Evolutionary conservation across 2,113 vertebrate genomes (phyloP).

Genomic region (Hyperopisus bebe): DNA sequence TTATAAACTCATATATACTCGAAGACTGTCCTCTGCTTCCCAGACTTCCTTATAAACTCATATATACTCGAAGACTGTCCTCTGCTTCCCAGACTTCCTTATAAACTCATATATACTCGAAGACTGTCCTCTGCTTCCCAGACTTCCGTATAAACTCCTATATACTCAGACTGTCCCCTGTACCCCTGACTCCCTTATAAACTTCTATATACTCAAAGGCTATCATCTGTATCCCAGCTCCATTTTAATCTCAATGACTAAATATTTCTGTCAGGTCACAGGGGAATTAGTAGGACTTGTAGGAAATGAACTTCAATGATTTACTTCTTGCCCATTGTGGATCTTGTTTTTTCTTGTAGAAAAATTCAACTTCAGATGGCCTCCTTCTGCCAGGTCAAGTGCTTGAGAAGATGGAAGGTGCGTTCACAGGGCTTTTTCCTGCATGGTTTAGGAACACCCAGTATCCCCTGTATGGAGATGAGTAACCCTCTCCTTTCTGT

Average conservation of each 20-base stretch:
- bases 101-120: too few relatives aligned
- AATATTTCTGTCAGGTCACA: not conserved
- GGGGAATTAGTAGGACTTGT: not conserved
- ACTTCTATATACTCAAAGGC: not conserved
- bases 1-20: not conserved
- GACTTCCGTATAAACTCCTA: not conserved
- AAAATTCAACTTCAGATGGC: conserved; percentile 40
- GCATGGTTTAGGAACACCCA: not conserved
- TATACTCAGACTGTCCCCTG: not conserved
- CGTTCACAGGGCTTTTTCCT: too few relatives aligned
- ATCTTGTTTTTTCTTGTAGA: conserved; percentile 32
- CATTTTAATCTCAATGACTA: not conserved
- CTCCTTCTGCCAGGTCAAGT: conserved; percentile 83
- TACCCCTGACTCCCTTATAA: not conserved
- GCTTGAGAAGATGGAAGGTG: conserved; percentile 74
- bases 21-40: not conserved
- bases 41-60: not conserved
- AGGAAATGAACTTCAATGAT: not conserved
- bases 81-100: too few relatives aligned
- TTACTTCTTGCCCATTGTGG: not conserved
- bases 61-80: not conserved
- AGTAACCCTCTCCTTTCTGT: not conserved
- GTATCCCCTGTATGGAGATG: not conserved
- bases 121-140: not conserved
- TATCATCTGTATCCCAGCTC: not conserved